A percentile compares a stretch with the other conserved stretches of the same genome.
phyloP scores from a whole-genome alignment of 2,113 vertebrate species.

The Notothenia coriiceps region DNA sequence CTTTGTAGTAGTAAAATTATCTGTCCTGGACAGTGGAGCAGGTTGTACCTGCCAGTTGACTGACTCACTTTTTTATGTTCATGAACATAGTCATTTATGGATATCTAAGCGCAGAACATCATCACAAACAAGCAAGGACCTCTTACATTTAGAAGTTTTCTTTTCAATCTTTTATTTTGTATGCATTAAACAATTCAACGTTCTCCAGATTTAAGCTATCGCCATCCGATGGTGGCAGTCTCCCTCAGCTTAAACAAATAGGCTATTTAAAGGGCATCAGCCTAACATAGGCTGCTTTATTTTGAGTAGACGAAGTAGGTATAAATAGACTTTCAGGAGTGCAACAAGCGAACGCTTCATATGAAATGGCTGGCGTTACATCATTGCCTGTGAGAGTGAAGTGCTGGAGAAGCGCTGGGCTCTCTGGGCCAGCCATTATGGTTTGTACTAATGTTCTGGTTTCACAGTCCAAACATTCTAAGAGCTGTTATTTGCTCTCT shows the following conservation, averaged over 20 bases:
- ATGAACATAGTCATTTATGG: constrained; percentile 60
- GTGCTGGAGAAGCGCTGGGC: constrained; percentile 78
- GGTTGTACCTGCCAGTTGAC: constrained; percentile 65
- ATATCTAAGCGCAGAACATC: constrained; percentile 47
- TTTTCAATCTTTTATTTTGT: constrained; percentile 45
- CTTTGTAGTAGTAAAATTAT: constrained; percentile 69
- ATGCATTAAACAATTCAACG: constrained; percentile 13
- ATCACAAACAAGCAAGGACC: constrained; percentile 26
- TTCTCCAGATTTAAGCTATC: constrained; percentile 46
- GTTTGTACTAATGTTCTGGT: constrained; percentile 88
- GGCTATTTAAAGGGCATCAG: constrained; percentile 82
- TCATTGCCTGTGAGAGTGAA: constrained; percentile 84
- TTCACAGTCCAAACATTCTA: constrained; percentile 86
- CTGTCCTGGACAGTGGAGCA: constrained; percentile 61
- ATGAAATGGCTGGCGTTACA: constrained; percentile 86
- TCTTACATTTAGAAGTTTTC: constrained; percentile 24
- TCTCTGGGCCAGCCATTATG: constrained; percentile 84
- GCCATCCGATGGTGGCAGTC: constrained; percentile 51
- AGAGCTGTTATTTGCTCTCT: constrained; percentile 85
- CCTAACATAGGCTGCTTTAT: constrained; percentile 83
- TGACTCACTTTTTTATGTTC: constrained; percentile 67
- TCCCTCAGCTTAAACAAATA: constrained; percentile 76
- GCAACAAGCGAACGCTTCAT: constrained; percentile 87
- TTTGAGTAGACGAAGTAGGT: constrained; percentile 81
- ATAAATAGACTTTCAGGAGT: constrained; percentile 85